Base-by-base conservation (phyloP, 2,113 vertebrate genomes). In the Orthochromis malagaraziensis region DNA sequence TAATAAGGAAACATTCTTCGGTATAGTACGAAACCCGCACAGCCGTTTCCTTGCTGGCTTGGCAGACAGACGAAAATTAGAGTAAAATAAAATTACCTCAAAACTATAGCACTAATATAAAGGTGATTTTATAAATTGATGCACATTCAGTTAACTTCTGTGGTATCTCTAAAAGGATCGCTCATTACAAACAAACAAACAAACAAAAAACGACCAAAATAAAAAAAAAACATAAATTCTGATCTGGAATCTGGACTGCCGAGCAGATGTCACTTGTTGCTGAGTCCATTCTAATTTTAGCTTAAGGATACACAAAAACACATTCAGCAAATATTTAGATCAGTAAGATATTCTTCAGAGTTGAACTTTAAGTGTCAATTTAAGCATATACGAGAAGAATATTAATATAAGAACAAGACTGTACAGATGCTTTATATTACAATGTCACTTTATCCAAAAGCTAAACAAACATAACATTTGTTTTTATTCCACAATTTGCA, bases 191-290 rank as follows among this genome's bases (percentile, higher is more conserved):
- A 17, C 10, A 7, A 57, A 57, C 7, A 57, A 57, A 57, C 4
- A 57, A 57, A 57, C 21, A 33, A 60, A 19, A 58, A 65, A 3
- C 6, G 3, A 33, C 6, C 29, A 19, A 63, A 16, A 17, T 4
- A 0, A 4, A 60, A 3, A 3, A 17, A 9, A 2, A 19, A 1
- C 16, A 0, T 1, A 29, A 12, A 40, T 13, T 73, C 38, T 73
- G 79, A 73, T 40, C 26, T 58, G 60, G 19, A 19, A 9, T 54
- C 4, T 12, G 24, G 6, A 29, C 35, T 3, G n/a, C 35, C 0
- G n/a, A 49, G 35, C 63, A 7, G 17, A 45, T 8, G 55, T 54
- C n/a, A 3, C 42, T 21, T n/a, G 57, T 29, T 53, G 54, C 54
- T 10, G 68, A 26, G 19, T 82, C 73, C 1, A 4, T 47, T 80